Conservation (phyloP, 2,113 vertebrate genomes). For the Pandion haliaetus region DNA sequence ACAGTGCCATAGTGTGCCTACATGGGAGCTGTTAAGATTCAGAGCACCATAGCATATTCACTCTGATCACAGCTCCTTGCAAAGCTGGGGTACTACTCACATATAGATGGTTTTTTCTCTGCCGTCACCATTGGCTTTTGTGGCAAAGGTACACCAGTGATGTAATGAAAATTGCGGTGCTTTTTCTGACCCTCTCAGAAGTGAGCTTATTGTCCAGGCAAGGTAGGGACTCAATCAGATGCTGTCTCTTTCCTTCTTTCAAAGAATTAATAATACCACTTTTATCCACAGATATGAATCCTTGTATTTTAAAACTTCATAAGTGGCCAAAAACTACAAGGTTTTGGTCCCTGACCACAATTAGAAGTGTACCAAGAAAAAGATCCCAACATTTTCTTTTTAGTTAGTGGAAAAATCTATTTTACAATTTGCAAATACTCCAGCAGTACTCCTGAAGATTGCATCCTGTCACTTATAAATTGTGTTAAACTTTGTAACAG, state of each 20-base stretch:
- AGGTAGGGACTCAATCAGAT: neutral
- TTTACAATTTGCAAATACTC: neutral
- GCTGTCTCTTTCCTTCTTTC: neutral
- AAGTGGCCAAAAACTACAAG: neutral
- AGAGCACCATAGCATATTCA: neutral
- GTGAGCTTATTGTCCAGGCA: neutral
- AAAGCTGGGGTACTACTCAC: neutral
- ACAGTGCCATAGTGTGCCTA: rapidly evolving
- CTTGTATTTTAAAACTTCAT: neutral
- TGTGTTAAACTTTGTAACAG: neutral
- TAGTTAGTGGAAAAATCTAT: neutral
- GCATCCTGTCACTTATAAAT: neutral
- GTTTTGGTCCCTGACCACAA: neutral
- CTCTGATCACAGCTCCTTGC: neutral
- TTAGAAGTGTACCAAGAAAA: neutral
- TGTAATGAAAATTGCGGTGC: neutral
- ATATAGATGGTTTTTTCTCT: neutral
- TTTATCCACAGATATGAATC: neutral
- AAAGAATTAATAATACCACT: neutral
- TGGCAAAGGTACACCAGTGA: neutral
- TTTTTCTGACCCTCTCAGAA: neutral
- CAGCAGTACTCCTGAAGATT: neutral
- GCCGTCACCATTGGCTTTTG: neutral
- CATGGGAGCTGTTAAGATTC: neutral
- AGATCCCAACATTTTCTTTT: neutral